Conservation (phyloP, 2,888 invertebrate species). For the Notodonta ziczac region DNA sequence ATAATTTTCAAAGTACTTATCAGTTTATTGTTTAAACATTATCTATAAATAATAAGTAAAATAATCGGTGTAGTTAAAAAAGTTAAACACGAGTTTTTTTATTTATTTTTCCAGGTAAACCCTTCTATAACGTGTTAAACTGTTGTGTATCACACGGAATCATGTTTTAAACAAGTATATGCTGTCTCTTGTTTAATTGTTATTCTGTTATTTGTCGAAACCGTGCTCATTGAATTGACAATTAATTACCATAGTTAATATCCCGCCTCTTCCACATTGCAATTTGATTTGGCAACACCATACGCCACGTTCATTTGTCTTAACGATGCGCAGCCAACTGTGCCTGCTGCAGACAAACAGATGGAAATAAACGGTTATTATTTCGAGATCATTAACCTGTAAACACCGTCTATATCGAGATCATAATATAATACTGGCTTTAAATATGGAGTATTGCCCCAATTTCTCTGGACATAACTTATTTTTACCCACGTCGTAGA, state of each 20-base stretch:
- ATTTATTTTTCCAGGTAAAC: not conserved
- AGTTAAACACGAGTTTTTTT: not conserved
- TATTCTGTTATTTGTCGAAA: not conserved
- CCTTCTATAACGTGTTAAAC: no score
- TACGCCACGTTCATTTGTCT: slow-evolving; percentile 32
- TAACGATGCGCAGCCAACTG: slow-evolving; percentile 31
- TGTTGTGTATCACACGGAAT: no score
- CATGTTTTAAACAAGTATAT: no score
- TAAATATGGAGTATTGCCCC: no score
- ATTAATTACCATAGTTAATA: not conserved
- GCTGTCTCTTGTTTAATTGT: no score
- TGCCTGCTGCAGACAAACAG: slow-evolving; percentile 25
- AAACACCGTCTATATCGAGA: not conserved
- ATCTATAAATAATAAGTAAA: no score
- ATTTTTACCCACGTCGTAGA: no score
- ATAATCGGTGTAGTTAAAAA: not conserved
- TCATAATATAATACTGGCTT: no score
- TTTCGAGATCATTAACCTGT: slow-evolving; percentile 22
- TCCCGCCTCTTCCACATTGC: not conserved
- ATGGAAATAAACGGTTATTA: slow-evolving; percentile 32
- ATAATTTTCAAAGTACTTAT: no score
- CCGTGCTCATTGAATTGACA: not conserved
- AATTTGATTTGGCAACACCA: slow-evolving; percentile 15
- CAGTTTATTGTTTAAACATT: no score
- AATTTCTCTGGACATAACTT: no score